Percentiles rank a stretch among this genome's conserved stretches.
Conservation (phyloP, 1,140 invertebrate genomes). For the Leptopilina clavipes region DNA sequence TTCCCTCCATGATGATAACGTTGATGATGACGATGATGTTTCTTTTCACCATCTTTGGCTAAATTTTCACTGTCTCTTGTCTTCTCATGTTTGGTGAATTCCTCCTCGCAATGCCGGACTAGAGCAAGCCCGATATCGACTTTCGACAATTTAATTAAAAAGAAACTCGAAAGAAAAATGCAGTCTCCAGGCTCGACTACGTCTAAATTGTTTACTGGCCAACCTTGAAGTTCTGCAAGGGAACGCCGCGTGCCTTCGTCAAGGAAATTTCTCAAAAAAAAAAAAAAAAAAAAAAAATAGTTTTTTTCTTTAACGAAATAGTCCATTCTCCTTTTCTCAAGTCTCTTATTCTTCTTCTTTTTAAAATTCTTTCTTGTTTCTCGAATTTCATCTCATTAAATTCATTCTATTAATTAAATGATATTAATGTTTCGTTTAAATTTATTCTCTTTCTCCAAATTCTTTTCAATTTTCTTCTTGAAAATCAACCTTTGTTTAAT, state of each 20-base stretch:
- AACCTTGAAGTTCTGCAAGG: conserved; percentile 61
- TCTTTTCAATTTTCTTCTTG: too few relatives aligned
- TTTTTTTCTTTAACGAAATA: not conserved
- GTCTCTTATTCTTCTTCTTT: not conserved
- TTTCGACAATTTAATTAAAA: not conserved
- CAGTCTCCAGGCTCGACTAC: conserved; percentile 65
- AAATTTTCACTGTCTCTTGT: conserved; percentile 39
- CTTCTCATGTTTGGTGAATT: conserved; percentile 31
- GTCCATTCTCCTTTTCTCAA: not conserved
- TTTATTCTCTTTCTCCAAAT: too few relatives aligned
- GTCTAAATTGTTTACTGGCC: conserved; percentile 69
- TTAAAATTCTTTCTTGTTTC: too few relatives aligned
- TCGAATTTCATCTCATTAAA: too few relatives aligned
- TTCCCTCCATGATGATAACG: conserved; percentile 48
- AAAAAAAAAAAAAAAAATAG: too few relatives aligned
- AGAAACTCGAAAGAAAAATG: conserved; percentile 43
- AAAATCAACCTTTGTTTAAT: too few relatives aligned
- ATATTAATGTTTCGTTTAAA: too few relatives aligned
- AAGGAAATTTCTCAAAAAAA: conserved; percentile 35
- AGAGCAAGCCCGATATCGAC: conserved; percentile 53
- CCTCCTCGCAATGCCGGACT: conserved; percentile 55
- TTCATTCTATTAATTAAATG: too few relatives aligned
- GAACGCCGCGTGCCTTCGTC: conserved; percentile 52
- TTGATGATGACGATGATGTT: conserved; percentile 42
- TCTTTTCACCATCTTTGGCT: conserved; percentile 28